Base-by-base conservation (phyloP, 2,797 vertebrate genomes). In the Dromococcyx pavoninus region DNA sequence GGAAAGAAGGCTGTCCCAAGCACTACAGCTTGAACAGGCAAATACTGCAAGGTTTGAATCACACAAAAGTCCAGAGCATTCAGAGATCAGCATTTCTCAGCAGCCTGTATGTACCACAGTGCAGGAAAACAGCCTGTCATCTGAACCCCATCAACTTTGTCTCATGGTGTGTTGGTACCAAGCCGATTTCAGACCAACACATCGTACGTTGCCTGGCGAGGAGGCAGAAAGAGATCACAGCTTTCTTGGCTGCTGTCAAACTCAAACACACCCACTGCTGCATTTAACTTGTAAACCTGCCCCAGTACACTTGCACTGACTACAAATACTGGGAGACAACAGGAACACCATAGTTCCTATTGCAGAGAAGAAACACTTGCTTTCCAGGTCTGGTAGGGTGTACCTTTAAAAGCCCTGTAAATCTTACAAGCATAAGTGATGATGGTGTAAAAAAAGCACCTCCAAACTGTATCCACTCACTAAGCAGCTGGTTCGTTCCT, bases 401-500 rank as follows among this genome's bases (percentile, higher is more conserved):
- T 13, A 72, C 85, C 67, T 93, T 86, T 53, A 43, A 86, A 91
- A 94, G 72, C 37, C 28, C 56, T 70, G 14, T 61, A 82, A 77
- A 77, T 46, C 33, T 43, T 82, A 62, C 58, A 91, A 41, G 28
- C 9, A 1, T n/a, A 82, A 93, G 27, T 32, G 54, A 88, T 50
- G 67, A 57, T 28, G 41, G 53, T 43, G 30, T 65, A 72, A 72
- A 79, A 88, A 96, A 95, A 91, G 69, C 83, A 88, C 32, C 37
- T 83, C n/a, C 75, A 79, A 86, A 91, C 43, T 70, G 39, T 58
- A 89, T 91, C 54, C 48, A 81, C 81, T 95, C 0, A 0, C 93
- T 84, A 64, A 80, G 93, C 92, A 94, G 95, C 81, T 96, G 95
- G 66, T 51, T 86, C 64, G n/a, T 84, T 93, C 91, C 88, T 95